These are phyloP conservation scores for Megaceryle maxima DNA, from an alignment of 2,113 vertebrate genomes.

Conservation along the genomic window DNA sequence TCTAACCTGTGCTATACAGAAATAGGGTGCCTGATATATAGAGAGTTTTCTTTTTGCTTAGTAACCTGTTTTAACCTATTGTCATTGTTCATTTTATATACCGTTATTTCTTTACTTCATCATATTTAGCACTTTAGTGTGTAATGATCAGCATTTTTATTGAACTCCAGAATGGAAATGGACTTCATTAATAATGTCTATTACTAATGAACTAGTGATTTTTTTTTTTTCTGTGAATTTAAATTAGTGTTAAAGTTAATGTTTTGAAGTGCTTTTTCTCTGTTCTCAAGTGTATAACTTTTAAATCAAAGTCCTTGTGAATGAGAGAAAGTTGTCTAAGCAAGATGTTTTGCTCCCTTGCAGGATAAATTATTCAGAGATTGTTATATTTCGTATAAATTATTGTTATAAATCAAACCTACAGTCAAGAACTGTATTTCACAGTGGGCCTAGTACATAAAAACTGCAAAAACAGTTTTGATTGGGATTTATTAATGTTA, in stretches of 20 bases:
- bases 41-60: not conserved
- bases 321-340: not conserved
- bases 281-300: not conserved
- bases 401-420: not conserved
- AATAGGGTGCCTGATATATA: not conserved
- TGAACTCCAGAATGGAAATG: not conserved
- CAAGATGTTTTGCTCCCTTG: not conserved
- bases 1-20: not conserved
- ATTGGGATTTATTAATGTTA: not conserved
- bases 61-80: not conserved
- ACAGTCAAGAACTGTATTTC: not conserved
- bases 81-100: not conserved
- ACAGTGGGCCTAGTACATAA: not conserved
- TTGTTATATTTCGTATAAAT: not conserved
- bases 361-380: not conserved
- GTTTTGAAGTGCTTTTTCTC: not conserved
- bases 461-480: not conserved
- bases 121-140: rapidly evolving
- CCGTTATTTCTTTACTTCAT: not conserved
- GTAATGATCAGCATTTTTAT: not conserved
- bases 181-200: not conserved
- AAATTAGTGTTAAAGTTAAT: not conserved
- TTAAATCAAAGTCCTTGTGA: not conserved
- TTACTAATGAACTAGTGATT: not conserved
- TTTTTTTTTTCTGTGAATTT: not conserved